Percentiles rank a stretch among this genome's conserved stretches.
Evolutionary conservation across 1,140 invertebrate genomes (phyloP).

Genomic region (Lucilia cuprina): DNA sequence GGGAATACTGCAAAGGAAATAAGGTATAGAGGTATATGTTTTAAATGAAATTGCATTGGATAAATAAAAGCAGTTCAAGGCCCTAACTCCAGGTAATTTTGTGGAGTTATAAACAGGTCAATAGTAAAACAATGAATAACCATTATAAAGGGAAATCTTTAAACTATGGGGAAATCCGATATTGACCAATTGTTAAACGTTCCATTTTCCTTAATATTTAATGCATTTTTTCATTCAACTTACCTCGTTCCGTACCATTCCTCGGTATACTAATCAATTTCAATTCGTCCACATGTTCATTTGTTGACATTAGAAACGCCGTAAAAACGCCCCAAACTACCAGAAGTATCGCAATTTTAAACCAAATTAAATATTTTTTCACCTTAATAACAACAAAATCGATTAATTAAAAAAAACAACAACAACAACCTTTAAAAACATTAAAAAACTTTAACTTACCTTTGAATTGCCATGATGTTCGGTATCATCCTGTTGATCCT

Average conservation of each 20-base stretch:
- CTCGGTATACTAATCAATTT: slow-evolving; percentile 70
- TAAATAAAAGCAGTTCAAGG: too few species aligned
- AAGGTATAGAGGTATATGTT: too few species aligned
- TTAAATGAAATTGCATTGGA: too few species aligned
- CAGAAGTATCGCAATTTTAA: slow-evolving; percentile 64
- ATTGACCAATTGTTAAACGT: too few species aligned
- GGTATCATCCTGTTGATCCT: slow-evolving; percentile 56
- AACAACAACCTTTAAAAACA: neutral
- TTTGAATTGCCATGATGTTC: slow-evolving; percentile 46
- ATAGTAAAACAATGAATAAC: too few species aligned
- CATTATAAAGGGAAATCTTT: too few species aligned
- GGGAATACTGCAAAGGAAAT: slow-evolving; percentile 45
- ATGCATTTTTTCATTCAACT: neutral
- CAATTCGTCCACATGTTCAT: slow-evolving; percentile 68
- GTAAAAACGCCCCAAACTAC: slow-evolving; percentile 70
- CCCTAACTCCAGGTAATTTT: too few species aligned
- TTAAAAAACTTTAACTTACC: neutral
- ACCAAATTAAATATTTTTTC: slow-evolving; percentile 58
- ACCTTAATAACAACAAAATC: neutral
- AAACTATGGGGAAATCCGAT: too few species aligned
- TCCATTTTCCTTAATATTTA: too few species aligned
- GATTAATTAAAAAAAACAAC: neutral
- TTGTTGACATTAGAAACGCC: slow-evolving; percentile 71
- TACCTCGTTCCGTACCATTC: slow-evolving; percentile 53
- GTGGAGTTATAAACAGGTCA: too few species aligned